These are phyloP conservation scores for Phodopus roborovskii DNA, from an alignment of 2,113 vertebrate genomes.

Conservation along the genomic window DNA sequence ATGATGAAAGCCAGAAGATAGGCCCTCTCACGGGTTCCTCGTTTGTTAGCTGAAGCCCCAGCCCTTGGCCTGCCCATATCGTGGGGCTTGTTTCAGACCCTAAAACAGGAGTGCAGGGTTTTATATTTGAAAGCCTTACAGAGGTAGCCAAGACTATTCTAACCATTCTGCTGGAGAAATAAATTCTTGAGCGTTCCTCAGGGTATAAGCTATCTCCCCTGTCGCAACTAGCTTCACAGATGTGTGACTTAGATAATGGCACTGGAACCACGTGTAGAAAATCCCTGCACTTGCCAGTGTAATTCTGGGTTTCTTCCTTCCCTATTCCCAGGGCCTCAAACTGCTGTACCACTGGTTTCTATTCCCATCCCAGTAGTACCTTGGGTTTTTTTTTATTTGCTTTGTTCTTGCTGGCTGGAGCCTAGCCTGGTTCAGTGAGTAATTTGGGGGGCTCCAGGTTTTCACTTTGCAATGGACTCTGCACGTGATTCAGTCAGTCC, in stretches of 20 bases:
- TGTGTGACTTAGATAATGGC: rapidly evolving
- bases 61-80: no score
- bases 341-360: background rate
- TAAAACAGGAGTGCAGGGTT: background rate
- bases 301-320: background rate
- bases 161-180: background rate
- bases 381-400: background rate
- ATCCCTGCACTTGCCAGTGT: rapidly evolving
- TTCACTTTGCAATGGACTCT: background rate
- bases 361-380: background rate
- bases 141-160: background rate
- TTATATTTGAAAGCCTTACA: background rate
- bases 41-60: background rate
- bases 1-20: background rate
- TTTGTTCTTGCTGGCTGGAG: background rate
- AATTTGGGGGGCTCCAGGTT: background rate
- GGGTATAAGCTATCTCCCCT: background rate
- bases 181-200: background rate
- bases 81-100: background rate
- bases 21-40: background rate
- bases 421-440: background rate
- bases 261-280: background rate
- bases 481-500: background rate
- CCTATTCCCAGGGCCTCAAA: background rate
- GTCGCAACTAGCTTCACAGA: background rate